Evolutionary conservation across 1,140 invertebrate genomes (phyloP), one percentile per base, ranked within the genome.

Genomic region (Phortica variegata): DNA sequence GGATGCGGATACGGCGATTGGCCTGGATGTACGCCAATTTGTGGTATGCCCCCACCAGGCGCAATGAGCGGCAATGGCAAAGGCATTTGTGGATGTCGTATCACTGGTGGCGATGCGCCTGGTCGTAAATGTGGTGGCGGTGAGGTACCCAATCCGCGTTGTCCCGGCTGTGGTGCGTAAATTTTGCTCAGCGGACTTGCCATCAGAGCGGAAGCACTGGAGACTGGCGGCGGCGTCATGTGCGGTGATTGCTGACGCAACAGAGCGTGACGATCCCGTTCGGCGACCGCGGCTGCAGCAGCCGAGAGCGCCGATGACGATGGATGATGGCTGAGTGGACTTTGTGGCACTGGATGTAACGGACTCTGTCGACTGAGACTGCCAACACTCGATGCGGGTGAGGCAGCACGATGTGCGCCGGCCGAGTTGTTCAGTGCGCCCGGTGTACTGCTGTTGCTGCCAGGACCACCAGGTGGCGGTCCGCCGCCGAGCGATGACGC

Each of bases 191-290:
- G 52, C 3, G 74, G 74, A 54, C 74, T 76, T 19, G 70, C 70
- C 68, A 76, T 75, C 39, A 76, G 49, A 56, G 78, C 50, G 59
- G 76, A 68, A 58, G 77, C 60, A 58, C 72, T 75, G 44, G 79
- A 70, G 50, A 77, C 72, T 38, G 77, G 69, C 43, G 74, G 65
- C 26, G 75, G 65, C 45, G 77, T 75, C 70, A 75, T 72, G 50
- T 77, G 61, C 44, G 73, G 69, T 47, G 77, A 73, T 61, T 79
- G 77, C 56, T 61, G 78, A 39, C 66, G 58, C 31, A 76, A 36
- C 43, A 76, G 43, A 10, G 73, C 73, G 40, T 77, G 75, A 12
- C 75, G 63, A 60, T 77, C 72, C n/a, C 74, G 52, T 44, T 76
- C 72, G 20, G 63, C 75, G 4, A 73, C 73, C 20, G 61, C 66